Percentiles rank a stretch among this genome's conserved stretches.
phyloP scores from a whole-genome alignment of 2,797 vertebrate genomes.

The Heliangelus exortis region DNA sequence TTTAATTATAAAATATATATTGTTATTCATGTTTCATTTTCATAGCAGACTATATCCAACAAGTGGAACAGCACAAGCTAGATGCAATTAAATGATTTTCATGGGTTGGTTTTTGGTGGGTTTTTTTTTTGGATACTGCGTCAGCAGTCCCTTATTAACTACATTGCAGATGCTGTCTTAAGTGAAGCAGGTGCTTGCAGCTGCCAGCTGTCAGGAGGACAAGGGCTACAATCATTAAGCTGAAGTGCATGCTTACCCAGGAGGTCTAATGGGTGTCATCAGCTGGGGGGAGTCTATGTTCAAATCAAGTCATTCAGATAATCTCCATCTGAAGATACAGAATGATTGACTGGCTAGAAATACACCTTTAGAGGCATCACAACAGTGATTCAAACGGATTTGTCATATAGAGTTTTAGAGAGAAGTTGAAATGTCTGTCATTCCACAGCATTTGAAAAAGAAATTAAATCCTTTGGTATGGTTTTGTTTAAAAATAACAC shows the following conservation, averaged over 20 bases:
- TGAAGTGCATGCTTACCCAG: not conserved
- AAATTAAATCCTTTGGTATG: not conserved
- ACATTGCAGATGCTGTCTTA: not conserved
- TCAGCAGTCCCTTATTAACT: not conserved
- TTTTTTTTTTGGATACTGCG: not conserved
- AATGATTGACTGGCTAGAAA: not conserved
- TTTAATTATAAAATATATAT: not conserved
- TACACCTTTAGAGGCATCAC: not conserved
- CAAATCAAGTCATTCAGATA: not conserved
- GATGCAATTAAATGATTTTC: not conserved
- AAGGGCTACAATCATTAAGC: too few species aligned
- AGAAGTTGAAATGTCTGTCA: not conserved
- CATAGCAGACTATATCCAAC: not conserved
- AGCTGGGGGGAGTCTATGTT: not conserved
- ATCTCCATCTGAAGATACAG: not conserved
- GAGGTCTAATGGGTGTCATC: not conserved
- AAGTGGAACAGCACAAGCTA: not conserved
- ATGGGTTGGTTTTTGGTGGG: not conserved
- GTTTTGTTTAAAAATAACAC: constrained; percentile 1
- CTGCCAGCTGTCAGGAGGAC: not conserved
- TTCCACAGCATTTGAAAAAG: not conserved
- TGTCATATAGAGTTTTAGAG: not conserved
- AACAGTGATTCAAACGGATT: not conserved
- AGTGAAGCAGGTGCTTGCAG: not conserved
- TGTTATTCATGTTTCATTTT: not conserved